These are phyloP conservation scores for Montifringilla adamsi DNA, from an alignment of 2,113 vertebrate species.

Conservation along the genomic window DNA sequence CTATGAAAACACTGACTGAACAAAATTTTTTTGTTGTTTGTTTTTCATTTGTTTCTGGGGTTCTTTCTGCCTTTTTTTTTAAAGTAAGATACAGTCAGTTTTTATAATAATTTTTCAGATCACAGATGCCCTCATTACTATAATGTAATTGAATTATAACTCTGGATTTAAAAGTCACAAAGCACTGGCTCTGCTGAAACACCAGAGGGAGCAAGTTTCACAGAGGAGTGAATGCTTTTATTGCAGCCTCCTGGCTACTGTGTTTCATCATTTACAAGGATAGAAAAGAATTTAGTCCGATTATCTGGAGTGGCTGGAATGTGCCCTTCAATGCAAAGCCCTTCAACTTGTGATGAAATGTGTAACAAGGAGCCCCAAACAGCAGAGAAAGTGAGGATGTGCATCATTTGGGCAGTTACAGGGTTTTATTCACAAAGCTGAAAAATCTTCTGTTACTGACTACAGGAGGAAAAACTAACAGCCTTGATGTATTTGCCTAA, in stretches of 20 bases:
- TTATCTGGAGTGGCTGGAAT: not conserved
- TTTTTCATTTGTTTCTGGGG: not conserved
- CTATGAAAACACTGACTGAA: not conserved
- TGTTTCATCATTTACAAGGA: not conserved
- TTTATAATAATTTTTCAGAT: not conserved
- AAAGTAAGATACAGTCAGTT: not conserved
- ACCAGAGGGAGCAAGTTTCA: constrained; percentile 63
- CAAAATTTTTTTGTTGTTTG: not conserved
- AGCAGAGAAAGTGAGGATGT: not conserved
- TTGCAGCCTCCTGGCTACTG: not conserved
- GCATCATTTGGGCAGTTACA: not conserved
- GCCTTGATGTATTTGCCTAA: not conserved
- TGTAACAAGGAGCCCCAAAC: not conserved
- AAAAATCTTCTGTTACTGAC: not conserved
- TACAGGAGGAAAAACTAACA: not conserved
- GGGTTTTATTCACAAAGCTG: not conserved
- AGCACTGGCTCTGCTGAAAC: not conserved
- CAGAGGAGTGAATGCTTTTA: not conserved
- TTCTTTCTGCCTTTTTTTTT: not conserved
- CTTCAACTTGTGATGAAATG: not conserved
- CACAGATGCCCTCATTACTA: not conserved
- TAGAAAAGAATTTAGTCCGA: not conserved
- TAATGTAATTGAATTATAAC: not conserved
- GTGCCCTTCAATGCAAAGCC: not conserved
- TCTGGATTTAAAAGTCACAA: not conserved